Conservation (phyloP, 64 coral and sea anemone species). For the Astreopora myriophthalma region DNA sequence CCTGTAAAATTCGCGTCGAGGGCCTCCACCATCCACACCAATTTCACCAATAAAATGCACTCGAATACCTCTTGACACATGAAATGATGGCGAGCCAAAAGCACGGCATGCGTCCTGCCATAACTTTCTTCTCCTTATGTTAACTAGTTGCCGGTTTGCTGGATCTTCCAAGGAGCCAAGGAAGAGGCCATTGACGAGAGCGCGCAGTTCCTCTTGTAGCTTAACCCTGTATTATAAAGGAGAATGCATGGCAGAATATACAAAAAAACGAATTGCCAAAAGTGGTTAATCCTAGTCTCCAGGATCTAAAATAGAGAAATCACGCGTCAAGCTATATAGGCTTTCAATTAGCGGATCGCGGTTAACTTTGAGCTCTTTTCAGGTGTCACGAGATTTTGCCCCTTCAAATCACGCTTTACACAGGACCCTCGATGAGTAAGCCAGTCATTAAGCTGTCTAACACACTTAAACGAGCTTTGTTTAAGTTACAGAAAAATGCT, state of each 20-base stretch:
- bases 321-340: neutral
- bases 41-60: neutral
- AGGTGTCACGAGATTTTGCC: neutral
- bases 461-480: neutral
- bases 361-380: neutral
- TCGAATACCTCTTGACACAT: constrained; percentile 3
- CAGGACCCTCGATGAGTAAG: neutral
- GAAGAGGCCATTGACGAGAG: neutral
- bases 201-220: neutral
- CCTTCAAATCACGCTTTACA: neutral
- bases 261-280: neutral
- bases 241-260: neutral
- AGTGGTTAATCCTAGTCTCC: neutral
- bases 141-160: neutral
- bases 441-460: neutral
- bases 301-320: neutral
- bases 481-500: neutral
- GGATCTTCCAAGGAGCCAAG: neutral
- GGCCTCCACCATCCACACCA: neutral
- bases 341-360: neutral
- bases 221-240: neutral
- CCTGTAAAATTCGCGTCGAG: constrained; percentile 5
- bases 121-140: neutral
- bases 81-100: neutral
- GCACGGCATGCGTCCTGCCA: constrained; percentile 2